Evolutionary conservation across 2,113 vertebrate genomes (phyloP), one percentile per base, ranked within the genome.

Genomic region (Dicaeum eximium): DNA sequence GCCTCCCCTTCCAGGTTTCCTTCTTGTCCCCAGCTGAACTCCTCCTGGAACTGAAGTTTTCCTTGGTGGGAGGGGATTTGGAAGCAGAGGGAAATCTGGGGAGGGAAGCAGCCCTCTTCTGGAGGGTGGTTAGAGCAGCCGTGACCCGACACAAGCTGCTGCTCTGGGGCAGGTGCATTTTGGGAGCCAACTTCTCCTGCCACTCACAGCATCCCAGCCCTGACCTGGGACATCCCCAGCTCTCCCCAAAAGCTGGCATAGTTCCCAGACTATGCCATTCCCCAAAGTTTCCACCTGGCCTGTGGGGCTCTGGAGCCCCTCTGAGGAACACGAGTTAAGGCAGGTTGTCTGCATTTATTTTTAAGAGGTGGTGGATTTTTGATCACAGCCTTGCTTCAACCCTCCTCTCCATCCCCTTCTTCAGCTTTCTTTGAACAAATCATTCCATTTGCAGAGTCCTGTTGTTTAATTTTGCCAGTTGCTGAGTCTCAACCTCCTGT

Each of bases 401-500:
- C 70, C 61, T 73, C 80, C 17, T 88, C 45, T 47, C 47, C 12
- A 2, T 69, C 70, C 54, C 61, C 31, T 37, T 57, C 80, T 75
- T 83, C 54, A 2, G 33, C 58, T 47, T 18, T 31, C 72, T 79
- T 95, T 80, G 93, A 95, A 94, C 84, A 94, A 88, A n/a, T 50
- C n/a, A 51, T 80, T 96, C 86, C 92, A 80, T 86, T 65, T 85
- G 81, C 94, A 92, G 88, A 90, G 60, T 91, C 83, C 67, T 28
- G 67, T 94, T 97, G 97, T 96, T 97, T 98, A 97, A 97, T 97
- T 98, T 95, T 95, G 94, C 95, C 58, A 24, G 93, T 97, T 97
- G 90, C 95, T 50, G 60, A 97, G 93, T 94, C 96, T 95, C 97
- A 97, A 50, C 93, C 96, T 94, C 90, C 38, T 64, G 90, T 98